Percentiles rank a stretch among this genome's conserved stretches.
Conservation (phyloP, 92 coral and sea anemone genomes). For the Zoanthus sansibaricus region DNA sequence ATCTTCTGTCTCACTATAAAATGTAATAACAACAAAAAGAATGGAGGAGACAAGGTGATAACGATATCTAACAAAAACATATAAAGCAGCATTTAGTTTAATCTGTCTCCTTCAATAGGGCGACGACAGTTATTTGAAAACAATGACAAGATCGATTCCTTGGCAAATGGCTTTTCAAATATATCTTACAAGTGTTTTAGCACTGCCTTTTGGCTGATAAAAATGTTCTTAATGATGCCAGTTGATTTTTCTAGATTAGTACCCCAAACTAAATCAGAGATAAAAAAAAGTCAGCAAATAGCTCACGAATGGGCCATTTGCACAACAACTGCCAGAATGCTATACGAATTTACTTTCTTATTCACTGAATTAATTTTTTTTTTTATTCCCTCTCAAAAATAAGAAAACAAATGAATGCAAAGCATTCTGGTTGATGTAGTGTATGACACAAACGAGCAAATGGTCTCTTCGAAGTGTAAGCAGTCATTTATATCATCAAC, state of each 20-base stretch:
- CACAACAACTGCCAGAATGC: not conserved
- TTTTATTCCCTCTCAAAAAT: not conserved
- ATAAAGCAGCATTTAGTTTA: no score
- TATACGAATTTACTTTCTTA: no score
- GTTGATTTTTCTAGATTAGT: not conserved
- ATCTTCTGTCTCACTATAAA: no score
- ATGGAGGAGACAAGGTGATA: no score
- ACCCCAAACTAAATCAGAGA: not conserved
- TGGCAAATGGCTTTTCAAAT: not conserved
- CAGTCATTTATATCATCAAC: no score
- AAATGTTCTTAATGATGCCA: not conserved
- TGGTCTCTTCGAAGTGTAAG: no score
- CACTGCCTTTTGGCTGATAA: not conserved
- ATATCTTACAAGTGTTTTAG: not conserved
- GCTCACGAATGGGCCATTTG: not conserved
- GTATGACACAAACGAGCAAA: no score
- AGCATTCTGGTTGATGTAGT: no score
- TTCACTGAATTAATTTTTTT: no score
- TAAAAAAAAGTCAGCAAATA: not conserved
- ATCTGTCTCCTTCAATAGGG: not conserved
- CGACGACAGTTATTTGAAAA: constrained; percentile 24
- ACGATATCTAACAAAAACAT: no score
- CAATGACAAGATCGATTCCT: not conserved
- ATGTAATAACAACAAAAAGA: no score
- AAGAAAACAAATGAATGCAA: not conserved